Conservation (phyloP, 2,888 invertebrate species). For the Rhagophthalmus giganteus region DNA sequence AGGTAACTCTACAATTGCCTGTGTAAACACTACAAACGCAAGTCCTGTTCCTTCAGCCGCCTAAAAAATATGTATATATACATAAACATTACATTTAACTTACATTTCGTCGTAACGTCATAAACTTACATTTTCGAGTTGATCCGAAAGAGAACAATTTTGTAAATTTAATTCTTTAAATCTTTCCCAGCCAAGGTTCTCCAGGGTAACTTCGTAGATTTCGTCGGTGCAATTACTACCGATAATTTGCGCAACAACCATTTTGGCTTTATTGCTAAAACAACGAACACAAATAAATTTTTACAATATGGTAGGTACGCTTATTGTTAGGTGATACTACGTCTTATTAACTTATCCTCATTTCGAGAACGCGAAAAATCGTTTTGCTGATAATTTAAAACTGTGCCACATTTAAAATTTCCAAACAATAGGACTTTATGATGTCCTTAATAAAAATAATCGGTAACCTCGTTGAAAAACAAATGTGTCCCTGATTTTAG, state of each 20-base stretch:
- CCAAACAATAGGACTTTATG: too few relatives aligned
- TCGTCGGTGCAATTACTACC: constrained; percentile 59
- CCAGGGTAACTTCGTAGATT: constrained; percentile 60
- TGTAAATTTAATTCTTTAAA: constrained; percentile 59
- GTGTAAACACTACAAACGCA: constrained; percentile 96
- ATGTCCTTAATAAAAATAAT: too few relatives aligned
- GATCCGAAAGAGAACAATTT: constrained; percentile 71
- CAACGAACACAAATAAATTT: too few relatives aligned
- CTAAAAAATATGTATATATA: constrained; percentile 57
- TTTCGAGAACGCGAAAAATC: too few relatives aligned
- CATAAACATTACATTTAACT: too few relatives aligned
- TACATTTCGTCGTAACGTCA: too few relatives aligned
- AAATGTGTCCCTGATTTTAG: not conserved
- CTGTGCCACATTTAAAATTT: too few relatives aligned
- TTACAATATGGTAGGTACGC: too few relatives aligned
- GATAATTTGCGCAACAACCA: constrained; percentile 27
- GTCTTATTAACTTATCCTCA: too few relatives aligned
- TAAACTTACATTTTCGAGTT: constrained; percentile 75
- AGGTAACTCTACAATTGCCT: constrained; percentile 94
- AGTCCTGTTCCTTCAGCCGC: constrained; percentile 95
- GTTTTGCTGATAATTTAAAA: too few relatives aligned
- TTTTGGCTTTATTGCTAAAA: constrained; percentile 57
- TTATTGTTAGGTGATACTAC: too few relatives aligned
- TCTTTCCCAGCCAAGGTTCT: constrained; percentile 48
- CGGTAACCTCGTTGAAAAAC: too few relatives aligned